A percentile compares a stretch with the other conserved stretches of the same genome.
Conservation (phyloP, 1,140 invertebrate genomes). For the Leptopilina boulardi region DNA sequence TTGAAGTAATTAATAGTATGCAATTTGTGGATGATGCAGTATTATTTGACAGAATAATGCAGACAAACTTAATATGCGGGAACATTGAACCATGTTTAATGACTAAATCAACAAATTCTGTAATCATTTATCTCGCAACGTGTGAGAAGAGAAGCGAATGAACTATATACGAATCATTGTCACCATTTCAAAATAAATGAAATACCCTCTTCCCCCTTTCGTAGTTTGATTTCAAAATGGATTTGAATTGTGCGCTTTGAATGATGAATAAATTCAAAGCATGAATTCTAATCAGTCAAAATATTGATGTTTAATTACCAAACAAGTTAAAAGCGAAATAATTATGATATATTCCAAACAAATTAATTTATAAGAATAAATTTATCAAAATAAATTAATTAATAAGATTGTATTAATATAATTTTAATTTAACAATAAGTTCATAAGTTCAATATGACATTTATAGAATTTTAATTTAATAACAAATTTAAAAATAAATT, state of each 20-base stretch:
- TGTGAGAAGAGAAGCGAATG: neutral
- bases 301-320: neutral
- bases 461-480: too few relatives aligned
- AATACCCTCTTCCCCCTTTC: too few relatives aligned
- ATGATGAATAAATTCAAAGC: neutral
- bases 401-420: too few relatives aligned
- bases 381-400: too few relatives aligned
- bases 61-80: neutral
- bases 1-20: neutral
- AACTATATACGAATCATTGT: conserved; percentile 7
- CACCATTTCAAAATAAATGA: neutral
- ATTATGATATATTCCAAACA: too few relatives aligned
- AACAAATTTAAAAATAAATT: too few relatives aligned
- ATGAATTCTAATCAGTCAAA: neutral
- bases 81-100: conserved; percentile 14
- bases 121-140: neutral
- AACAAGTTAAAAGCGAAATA: neutral
- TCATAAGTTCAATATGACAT: too few relatives aligned
- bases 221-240: conserved; percentile 8
- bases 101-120: conserved; percentile 20
- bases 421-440: too few relatives aligned
- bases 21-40: neutral
- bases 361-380: neutral
- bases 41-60: neutral
- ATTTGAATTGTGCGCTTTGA: neutral